These are phyloP conservation scores for Myiothlypis coronata DNA, from an alignment of 2,797 vertebrate genomes.

Conservation along the genomic window DNA sequence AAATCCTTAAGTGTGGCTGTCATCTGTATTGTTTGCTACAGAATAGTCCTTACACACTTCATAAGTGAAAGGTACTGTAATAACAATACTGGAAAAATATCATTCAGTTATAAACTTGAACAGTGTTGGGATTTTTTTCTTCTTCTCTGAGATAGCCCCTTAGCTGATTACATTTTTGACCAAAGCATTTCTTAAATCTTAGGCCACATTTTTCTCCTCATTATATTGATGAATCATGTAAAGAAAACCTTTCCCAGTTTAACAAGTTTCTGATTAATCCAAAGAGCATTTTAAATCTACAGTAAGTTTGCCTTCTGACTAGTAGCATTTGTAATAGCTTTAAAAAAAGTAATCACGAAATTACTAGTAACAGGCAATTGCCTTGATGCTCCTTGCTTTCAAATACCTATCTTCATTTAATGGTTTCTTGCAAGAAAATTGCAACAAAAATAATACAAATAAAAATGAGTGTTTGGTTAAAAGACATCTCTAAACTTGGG, in stretches of 20 bases:
- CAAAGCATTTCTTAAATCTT: neutral
- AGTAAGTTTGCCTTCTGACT: neutral
- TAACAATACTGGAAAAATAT: neutral
- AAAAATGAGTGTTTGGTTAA: neutral
- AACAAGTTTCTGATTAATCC: neutral
- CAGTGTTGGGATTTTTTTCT: neutral
- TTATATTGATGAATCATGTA: neutral
- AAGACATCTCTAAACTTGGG: neutral
- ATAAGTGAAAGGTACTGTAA: neutral
- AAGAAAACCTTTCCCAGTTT: neutral
- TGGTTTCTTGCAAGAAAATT: neutral
- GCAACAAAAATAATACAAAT: neutral
- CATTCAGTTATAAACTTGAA: neutral
- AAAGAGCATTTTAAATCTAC: neutral
- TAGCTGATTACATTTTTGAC: neutral
- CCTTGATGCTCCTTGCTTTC: neutral
- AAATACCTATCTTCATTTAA: neutral
- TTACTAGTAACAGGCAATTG: neutral
- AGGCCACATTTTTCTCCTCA: neutral
- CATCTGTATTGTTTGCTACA: neutral
- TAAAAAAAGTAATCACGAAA: neutral
- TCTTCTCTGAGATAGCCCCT: neutral
- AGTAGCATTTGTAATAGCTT: neutral
- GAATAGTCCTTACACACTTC: neutral
- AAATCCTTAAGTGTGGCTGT: neutral